Conservation (phyloP, 2,888 invertebrate genomes). For the Drosophila mimetica region DNA sequence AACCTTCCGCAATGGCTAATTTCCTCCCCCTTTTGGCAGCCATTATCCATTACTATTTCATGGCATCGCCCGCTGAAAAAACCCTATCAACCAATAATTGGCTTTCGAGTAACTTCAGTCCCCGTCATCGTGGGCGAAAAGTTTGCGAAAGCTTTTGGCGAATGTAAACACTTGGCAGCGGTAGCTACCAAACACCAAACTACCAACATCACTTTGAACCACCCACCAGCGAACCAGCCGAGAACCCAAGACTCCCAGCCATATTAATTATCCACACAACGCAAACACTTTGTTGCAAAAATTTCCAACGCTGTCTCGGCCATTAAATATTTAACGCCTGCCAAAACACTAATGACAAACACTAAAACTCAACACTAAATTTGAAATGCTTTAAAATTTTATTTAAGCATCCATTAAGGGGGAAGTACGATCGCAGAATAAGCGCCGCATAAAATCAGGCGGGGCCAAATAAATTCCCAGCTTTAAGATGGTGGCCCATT, state of each 20-base stretch:
- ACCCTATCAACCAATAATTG: slow-evolving; percentile 32
- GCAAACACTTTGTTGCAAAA: slow-evolving; percentile 72
- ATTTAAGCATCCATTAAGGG: slow-evolving; percentile 74
- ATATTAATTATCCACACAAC: slow-evolving; percentile 72
- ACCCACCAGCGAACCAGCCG: neutral
- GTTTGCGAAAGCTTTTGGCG: slow-evolving; percentile 31
- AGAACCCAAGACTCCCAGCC: slow-evolving; percentile 23
- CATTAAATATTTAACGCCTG: slow-evolving; percentile 78
- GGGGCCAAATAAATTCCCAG: slow-evolving; percentile 71
- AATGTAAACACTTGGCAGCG: slow-evolving; percentile 22
- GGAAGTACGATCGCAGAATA: slow-evolving; percentile 62
- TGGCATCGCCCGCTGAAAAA: slow-evolving; percentile 1
- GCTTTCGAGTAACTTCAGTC: slow-evolving; percentile 34
- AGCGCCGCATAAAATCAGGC: slow-evolving; percentile 73
- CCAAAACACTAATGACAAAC: slow-evolving; percentile 79
- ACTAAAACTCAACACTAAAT: slow-evolving; percentile 76
- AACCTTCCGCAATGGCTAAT: neutral
- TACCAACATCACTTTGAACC: neutral
- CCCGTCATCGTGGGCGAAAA: slow-evolving; percentile 5
- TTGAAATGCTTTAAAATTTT: slow-evolving; percentile 76
- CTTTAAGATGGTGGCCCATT: slow-evolving; percentile 60
- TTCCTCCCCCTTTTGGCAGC: neutral
- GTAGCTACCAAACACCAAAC: slow-evolving; percentile 1
- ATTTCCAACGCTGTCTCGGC: slow-evolving; percentile 40
- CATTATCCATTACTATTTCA: slow-evolving; percentile 24